Evolutionary conservation across 2,113 vertebrate species (phyloP).

Genomic region (Salvelinus fontinalis): DNA sequence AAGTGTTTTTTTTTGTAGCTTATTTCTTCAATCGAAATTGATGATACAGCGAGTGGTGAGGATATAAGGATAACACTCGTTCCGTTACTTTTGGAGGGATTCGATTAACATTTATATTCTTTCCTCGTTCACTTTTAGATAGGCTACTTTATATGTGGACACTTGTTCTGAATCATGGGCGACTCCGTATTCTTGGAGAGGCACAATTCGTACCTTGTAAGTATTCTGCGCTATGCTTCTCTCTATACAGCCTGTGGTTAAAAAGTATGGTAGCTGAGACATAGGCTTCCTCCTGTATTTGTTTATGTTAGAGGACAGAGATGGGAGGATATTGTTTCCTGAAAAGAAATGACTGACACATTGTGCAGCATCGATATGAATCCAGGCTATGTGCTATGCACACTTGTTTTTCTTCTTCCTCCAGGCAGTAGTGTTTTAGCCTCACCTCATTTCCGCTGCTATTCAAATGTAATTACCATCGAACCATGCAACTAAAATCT

Average conservation of each 20-base stretch:
- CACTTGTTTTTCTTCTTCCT: neutral
- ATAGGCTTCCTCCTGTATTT: neutral
- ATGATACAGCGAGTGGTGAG: conserved; percentile 6
- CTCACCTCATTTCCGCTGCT: neutral
- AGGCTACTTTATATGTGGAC: conserved; percentile 66
- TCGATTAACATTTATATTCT: conserved; percentile 32
- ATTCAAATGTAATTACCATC: neutral
- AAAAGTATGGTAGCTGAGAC: neutral
- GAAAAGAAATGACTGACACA: neutral
- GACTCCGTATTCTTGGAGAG: conserved; percentile 82
- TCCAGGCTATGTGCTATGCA: neutral
- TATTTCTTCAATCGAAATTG: neutral
- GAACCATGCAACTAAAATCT: neutral
- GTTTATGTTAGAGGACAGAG: neutral
- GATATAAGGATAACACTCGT: neutral
- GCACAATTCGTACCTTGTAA: conserved; percentile 86
- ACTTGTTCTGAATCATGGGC: conserved; percentile 73
- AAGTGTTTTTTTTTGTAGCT: neutral
- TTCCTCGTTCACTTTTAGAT: conserved; percentile 10
- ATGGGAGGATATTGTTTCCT: neutral
- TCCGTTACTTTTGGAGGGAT: conserved; percentile 30
- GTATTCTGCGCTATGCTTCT: conserved; percentile 46
- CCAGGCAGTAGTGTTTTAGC: neutral
- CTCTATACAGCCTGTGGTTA: neutral
- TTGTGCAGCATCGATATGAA: neutral